Evolutionary conservation across 2,888 invertebrate genomes (phyloP), one percentile per base, ranked within the genome.

Genomic region (Trilocha varians): DNA sequence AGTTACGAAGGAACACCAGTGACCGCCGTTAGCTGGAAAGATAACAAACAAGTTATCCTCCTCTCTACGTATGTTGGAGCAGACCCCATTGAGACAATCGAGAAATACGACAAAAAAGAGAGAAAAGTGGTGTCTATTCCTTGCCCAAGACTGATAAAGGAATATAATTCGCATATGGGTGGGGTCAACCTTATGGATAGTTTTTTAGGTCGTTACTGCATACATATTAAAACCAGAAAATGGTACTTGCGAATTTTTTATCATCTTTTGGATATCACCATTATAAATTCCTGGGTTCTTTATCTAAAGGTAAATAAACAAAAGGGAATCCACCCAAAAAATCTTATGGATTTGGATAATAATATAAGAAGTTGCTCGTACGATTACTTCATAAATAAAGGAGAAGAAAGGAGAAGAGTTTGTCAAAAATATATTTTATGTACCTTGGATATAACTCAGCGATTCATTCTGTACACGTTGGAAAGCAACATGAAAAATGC

Each of bases 211-310:
- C 52, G 57, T 52, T 59, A 62, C 46, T 49, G 55, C 44, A 61
- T 60, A 37, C 50, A 51, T 41, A 59, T 62, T 46, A 60, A 57
- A 48, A 50, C 52, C 39, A 52, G 53, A 57, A 61, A 60, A 51
- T 62, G 57, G 62, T 48, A 49, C 45, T 51, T 43, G 41, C 50
- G 57, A 43, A 45, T 61, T 42, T 59, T 62, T 47, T 58, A 62
- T 47, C 58, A 64, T 48, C 41, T 64, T 42, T 48, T 60, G 42
- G 59, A 62, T 49, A 55, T 62, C 52, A 53, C 61, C 42, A 52
- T 58, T 41, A 67, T 65, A 46, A 63, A 67, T 55, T 48, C 61
- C 46, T 64, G 61, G 62, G 54, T 64, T 47, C 48, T 59, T 13
- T 60, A 62, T 49, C 55, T 58, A 59, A 62, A 62, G 39, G 46